Evolutionary conservation across 2,888 invertebrate species (phyloP), one percentile per base, ranked within the genome.

Genomic region (Hirtodrosophila cameraria): DNA sequence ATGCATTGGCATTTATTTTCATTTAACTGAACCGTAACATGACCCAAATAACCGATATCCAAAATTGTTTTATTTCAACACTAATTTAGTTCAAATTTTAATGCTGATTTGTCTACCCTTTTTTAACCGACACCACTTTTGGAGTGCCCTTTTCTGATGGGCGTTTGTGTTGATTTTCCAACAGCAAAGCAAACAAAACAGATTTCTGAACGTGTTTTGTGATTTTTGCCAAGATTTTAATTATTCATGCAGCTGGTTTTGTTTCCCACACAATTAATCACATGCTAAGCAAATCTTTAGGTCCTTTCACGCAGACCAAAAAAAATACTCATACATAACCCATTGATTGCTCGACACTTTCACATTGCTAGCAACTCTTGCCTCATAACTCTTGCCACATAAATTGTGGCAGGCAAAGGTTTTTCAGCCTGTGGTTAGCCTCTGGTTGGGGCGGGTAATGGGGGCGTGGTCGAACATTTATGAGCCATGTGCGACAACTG

Each of bases 401-500:
- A 75, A 81, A 77, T 69, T 81, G 82, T 75, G 82, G 65, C 67
- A 68, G 59, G 57, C 66, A 57, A 79, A 73, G 79, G 80, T 30
- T 65, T 82, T 68, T 61, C 58, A 63, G 64, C 48, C 65, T 82
- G 87, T 49, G 86, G 82, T 68, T 65, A 49, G 60, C 38, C 55
- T 54, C 49, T 55, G 28, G 18, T 8, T 0, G 2, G 15, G 27
- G 28, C 54, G 33, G 7, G 33, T 1, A 3, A 18, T 15, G 27
- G 35, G 8, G 3, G n/a, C 16, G 43, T 8, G 9, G 4, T 16
- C 3, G 58, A 9, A 82, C 86, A 87, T 75, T 81, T 87, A 87
- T 87, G 81, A 82, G 83, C 61, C 69, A 76, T 86, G 77, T 80
- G 87, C 78, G 75, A 79, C 86, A 77, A 77, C 82, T 73, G 82